Base-by-base conservation (phyloP, 1,140 invertebrate species). In the Cotesia chilonis region DNA sequence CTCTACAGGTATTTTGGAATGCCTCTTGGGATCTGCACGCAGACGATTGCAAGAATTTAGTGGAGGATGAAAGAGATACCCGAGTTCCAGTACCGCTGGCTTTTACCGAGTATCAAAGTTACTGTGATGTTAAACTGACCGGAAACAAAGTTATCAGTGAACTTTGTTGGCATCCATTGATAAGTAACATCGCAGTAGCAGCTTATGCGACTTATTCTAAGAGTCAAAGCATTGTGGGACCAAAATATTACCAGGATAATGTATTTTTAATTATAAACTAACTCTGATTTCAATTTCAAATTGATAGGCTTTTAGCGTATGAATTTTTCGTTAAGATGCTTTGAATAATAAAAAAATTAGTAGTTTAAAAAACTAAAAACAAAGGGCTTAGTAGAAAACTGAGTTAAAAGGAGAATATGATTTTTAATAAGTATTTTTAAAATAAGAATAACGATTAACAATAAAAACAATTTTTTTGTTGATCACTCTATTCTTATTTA, bases 161-260 rank as follows among this genome's bases (percentile, higher is more conserved):
- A 75, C 85, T 89, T 6, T 86, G 87, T 59, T 94, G 92, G 91
- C 92, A 94, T 86, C 91, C 91, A 1, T 88, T 89, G 76, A 89
- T 89, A 85, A 89, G 90, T 1, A 92, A 92, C 1, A 87, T 92
- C 5, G 85, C 91, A 2, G 90, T 89, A 0, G 88, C 90, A 20
- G 87, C 90, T 55, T 94, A 94, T 77, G 85, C 90, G 3, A 85
- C 89, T 75, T 82, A 81, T 28, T 74, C 70, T n/a, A 83, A 84
- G 73, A 72, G 76, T 60, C 79, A 84, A 35, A 65, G 75, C 72
- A 65, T 83, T 14, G 51, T 74, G n/a, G 79, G 78, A 47, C 77
- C 78, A 17, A 38, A 55, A 59, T 17, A 73, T 72, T n/a, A 66
- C 41, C n/a, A 72, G 54, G 9, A 77, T 35, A 59, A 37, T 52